Evolutionary conservation across 2,797 vertebrate genomes (phyloP), one percentile per base, ranked within the genome.

Genomic region (Syngnathus rostellatus): DNA sequence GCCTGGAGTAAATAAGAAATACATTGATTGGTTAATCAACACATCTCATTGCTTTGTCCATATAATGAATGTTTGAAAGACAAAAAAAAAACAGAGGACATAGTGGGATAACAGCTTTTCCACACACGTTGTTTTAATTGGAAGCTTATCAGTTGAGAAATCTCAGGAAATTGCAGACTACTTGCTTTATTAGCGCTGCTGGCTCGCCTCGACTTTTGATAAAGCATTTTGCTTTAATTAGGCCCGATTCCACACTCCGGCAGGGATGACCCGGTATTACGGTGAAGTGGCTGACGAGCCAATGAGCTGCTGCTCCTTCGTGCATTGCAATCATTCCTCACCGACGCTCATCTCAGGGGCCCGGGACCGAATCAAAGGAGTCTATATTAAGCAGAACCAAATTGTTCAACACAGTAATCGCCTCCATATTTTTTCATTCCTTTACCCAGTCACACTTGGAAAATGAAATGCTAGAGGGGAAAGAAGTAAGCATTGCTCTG

Each of bases 161-260:
- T 89, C 76, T 83, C 72, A 74, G 79, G 79, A 90, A 89, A 88
- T 81, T 86, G 76, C 82, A 25, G 74, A 82, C 75, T 82, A 85
- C 89, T 89, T 88, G 72, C 87, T 87, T 78, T 75, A 79, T 77
- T 60, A 38, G 57, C 19, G 72, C 79, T 69, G 74, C 78, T 83
- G 73, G 75, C 81, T 77, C 65, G 77, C 69, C 73, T 55, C 51
- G 6, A 68, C 84, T 85, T 85, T 88, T 77, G 80, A 88, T 88
- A 86, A 89, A 87, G 83, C 82, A 83, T 90, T 88, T 86, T 79
- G 76, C 87, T 91, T 91, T 90, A 92, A 91, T 92, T 89, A 91
- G 86, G 83, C 79, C 72, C 78, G 87, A 89, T 88, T 90, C 81
- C 85, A 87, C 87, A 86, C 83, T 88, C 82, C 86, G 82, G 70